phyloP scores from a whole-genome alignment of 2,888 invertebrate species.

The Troglohyphantes excavatus region DNA sequence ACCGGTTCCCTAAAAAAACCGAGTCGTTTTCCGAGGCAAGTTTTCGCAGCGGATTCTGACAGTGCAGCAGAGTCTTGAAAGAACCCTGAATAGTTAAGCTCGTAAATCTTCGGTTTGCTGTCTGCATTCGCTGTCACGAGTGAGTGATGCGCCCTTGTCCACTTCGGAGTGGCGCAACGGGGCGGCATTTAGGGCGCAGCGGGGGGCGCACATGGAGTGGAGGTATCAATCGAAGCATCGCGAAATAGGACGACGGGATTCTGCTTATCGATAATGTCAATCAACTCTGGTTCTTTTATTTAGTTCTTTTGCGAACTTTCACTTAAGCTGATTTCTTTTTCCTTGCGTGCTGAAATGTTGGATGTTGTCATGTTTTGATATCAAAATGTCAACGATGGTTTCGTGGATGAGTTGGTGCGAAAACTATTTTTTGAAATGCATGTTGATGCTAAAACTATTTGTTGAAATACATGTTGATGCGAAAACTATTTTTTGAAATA shows the following conservation, averaged over 20 bases:
- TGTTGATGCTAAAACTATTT: too few relatives aligned
- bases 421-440: too few relatives aligned
- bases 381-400: not conserved
- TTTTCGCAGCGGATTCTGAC: not conserved
- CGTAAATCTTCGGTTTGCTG: not conserved
- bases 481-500: too few relatives aligned
- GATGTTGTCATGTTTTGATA: not conserved
- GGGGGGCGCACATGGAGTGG: slow-evolving; percentile 28
- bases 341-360: slow-evolving; percentile 5
- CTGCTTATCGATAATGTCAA: slow-evolving; percentile 67
- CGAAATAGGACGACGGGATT: slow-evolving; percentile 40
- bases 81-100: not conserved
- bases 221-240: slow-evolving; percentile 44
- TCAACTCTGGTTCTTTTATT: slow-evolving; percentile 29
- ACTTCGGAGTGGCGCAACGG: slow-evolving; percentile 63
- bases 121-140: slow-evolving; percentile 6
- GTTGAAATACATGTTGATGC: too few relatives aligned
- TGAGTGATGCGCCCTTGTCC: slow-evolving; percentile 70
- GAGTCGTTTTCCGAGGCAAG: not conserved
- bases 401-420: too few relatives aligned
- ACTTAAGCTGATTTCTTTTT: slow-evolving; percentile 15
- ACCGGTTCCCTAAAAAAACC: not conserved
- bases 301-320: not conserved
- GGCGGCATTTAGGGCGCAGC: slow-evolving; percentile 61
- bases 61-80: not conserved